A percentile compares a stretch with the other conserved stretches of the same genome.
phyloP scores from a whole-genome alignment of 1,140 invertebrate species.

The Heterodera schachtii region DNA sequence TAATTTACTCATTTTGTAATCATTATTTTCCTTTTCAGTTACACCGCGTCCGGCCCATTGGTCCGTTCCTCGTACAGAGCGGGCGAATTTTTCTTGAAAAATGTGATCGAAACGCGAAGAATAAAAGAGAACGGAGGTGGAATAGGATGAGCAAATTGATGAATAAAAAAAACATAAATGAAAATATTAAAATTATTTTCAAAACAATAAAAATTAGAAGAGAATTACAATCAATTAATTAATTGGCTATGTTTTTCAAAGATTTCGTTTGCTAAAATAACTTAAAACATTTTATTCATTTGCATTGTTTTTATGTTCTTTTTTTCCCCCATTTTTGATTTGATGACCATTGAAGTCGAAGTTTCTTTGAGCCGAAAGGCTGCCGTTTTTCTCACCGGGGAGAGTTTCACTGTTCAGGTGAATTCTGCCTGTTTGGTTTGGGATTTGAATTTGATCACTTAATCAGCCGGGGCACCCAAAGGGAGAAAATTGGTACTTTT shows the following conservation, averaged over 20 bases:
- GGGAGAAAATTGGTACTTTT: too few species aligned
- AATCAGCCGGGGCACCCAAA: too few species aligned
- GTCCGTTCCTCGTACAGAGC: slow-evolving; percentile 96
- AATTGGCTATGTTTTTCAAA: too few species aligned
- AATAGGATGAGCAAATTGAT: too few species aligned
- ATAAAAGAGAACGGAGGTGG: not conserved
- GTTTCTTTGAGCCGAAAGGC: slow-evolving; percentile 35
- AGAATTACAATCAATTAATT: too few species aligned
- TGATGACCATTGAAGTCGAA: slow-evolving; percentile 44
- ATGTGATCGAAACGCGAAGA: slow-evolving; percentile 41
- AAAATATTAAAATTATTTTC: not conserved
- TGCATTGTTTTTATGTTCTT: not conserved
- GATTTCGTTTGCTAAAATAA: too few species aligned
- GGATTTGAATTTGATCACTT: not conserved
- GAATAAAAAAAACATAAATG: slow-evolving; percentile 10
- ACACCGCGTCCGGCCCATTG: slow-evolving; percentile 93
- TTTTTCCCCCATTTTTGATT: not conserved
- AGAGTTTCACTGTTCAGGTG: slow-evolving; percentile 40
- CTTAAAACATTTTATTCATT: not conserved
- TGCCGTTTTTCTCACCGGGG: slow-evolving; percentile 44
- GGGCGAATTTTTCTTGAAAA: slow-evolving; percentile 72
- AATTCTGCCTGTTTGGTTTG: not conserved
- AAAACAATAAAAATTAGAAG: slow-evolving; percentile 27
- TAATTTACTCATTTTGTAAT: not conserved
- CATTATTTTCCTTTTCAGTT: slow-evolving; percentile 66